These are phyloP conservation scores for Dendrolimus pini DNA, from an alignment of 2,888 invertebrate species.

Conservation along the genomic window DNA sequence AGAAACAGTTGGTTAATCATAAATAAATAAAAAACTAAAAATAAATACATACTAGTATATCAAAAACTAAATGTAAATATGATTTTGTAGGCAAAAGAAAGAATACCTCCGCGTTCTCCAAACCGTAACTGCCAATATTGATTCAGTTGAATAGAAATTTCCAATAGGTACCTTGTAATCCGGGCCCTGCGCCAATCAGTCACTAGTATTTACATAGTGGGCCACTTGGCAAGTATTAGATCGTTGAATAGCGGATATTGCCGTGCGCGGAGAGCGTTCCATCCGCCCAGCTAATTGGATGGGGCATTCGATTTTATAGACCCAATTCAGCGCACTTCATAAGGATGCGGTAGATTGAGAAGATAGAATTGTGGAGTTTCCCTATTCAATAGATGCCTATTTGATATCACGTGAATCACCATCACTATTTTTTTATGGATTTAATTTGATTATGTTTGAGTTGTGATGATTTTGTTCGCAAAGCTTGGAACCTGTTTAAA, in stretches of 20 bases:
- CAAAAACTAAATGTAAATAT: neutral
- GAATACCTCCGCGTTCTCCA: neutral
- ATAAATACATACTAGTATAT: neutral
- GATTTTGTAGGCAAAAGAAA: neutral
- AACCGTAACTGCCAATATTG: neutral
- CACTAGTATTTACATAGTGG: slow-evolving; percentile 15
- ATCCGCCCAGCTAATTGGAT: slow-evolving; percentile 32
- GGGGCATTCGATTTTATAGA: slow-evolving; percentile 27
- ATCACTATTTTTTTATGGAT: too few relatives aligned
- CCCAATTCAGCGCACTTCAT: slow-evolving; percentile 18
- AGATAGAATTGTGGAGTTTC: slow-evolving; percentile 14
- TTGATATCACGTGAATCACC: too few relatives aligned
- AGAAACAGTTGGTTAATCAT: neutral
- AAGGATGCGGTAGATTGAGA: slow-evolving; percentile 21
- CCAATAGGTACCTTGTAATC: slow-evolving; percentile 12
- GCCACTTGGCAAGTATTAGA: slow-evolving; percentile 25
- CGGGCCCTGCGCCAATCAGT: slow-evolving; percentile 14
- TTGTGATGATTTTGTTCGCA: too few relatives aligned
- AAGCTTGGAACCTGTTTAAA: too few relatives aligned
- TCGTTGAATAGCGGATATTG: slow-evolving; percentile 42
- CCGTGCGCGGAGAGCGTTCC: slow-evolving; percentile 24
- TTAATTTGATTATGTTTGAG: too few relatives aligned
- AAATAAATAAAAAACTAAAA: neutral
- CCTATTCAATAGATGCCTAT: neutral
- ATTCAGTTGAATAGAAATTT: slow-evolving; percentile 12